Evolutionary conservation across 1,140 invertebrate species (phyloP).

Genomic region (Tachypleus tridentatus): DNA sequence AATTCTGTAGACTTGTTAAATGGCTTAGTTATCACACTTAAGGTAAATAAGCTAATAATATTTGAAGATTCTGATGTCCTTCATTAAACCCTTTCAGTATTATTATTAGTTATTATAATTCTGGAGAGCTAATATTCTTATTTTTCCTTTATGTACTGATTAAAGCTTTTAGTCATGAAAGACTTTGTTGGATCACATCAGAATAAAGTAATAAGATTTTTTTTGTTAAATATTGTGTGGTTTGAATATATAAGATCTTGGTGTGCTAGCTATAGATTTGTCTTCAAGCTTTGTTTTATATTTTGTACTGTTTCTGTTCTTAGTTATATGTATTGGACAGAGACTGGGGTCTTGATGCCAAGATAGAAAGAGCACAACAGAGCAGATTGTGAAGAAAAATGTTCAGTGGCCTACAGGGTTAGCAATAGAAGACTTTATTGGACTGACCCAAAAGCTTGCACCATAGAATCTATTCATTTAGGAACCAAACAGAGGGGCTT

Average conservation of each 20-base stretch:
- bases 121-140: conserved; percentile 7
- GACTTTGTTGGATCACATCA: not conserved
- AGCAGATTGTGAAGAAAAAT: conserved; percentile 64
- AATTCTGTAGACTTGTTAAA: no score
- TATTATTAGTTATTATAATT: conserved; percentile 1
- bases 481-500: conserved; percentile 33
- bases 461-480: conserved; percentile 42
- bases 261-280: conserved; percentile 45
- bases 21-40: no score
- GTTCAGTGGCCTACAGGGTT: conserved; percentile 58
- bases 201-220: not conserved
- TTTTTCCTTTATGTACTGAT: conserved; percentile 8
- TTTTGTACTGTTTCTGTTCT: conserved; percentile 40
- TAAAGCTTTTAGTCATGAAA: not conserved
- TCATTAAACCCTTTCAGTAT: not conserved
- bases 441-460: conserved; percentile 39
- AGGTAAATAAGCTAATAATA: conserved; percentile 38
- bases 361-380: conserved; percentile 53
- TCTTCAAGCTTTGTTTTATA: conserved; percentile 16
- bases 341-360: conserved; percentile 50
- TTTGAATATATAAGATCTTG: conserved; percentile 38
- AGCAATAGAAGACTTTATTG: conserved; percentile 43
- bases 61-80: not conserved
- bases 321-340: conserved; percentile 71
- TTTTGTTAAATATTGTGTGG: not conserved